Evolutionary conservation across 2,113 vertebrate genomes (phyloP).

Genomic region (Grallaria varia): DNA sequence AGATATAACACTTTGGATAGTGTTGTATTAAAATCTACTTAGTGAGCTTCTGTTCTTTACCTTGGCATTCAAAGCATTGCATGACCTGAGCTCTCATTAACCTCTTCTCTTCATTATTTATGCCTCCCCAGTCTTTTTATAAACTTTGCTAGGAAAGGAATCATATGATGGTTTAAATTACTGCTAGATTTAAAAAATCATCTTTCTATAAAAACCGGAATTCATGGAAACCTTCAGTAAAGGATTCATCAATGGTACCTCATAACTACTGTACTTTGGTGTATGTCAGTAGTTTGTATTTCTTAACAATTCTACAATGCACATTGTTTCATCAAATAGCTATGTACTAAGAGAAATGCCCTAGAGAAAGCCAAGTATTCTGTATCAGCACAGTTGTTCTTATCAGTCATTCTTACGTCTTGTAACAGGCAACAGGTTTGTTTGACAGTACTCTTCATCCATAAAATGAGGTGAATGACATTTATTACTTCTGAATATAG

Average conservation of each 20-base stretch:
- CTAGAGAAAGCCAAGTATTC: neutral
- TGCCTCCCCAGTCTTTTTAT: neutral
- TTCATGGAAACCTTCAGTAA: neutral
- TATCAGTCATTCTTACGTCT: neutral
- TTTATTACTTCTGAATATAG: neutral
- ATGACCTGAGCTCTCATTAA: neutral
- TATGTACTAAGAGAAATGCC: neutral
- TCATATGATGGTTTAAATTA: neutral
- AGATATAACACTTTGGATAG: neutral
- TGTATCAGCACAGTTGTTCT: neutral
- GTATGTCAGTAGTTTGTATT: neutral
- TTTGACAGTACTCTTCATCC: neutral
- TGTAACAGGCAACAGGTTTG: neutral
- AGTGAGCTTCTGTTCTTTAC: neutral
- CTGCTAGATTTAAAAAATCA: neutral
- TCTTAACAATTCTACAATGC: neutral
- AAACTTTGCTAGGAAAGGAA: neutral
- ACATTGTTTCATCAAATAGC: neutral
- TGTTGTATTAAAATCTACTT: neutral
- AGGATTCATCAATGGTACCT: neutral
- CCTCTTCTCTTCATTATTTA: neutral
- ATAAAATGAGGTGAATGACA: neutral
- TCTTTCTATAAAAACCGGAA: neutral
- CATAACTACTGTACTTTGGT: neutral
- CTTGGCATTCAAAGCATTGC: neutral